Percentiles rank a stretch among this genome's conserved stretches.
Conservation (phyloP, 2,888 invertebrate genomes). For the Biston betularia region DNA sequence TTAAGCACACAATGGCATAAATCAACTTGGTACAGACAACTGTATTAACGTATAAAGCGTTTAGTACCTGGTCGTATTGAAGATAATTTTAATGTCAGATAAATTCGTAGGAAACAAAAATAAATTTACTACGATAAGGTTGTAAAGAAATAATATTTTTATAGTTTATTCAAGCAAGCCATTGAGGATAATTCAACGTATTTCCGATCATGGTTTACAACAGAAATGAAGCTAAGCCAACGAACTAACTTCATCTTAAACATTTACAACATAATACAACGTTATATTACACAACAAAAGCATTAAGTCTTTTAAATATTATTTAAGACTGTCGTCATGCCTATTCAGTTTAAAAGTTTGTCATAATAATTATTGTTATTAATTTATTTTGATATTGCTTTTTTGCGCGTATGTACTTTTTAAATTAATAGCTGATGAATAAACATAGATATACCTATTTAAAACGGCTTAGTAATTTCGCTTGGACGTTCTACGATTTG, state of each 20-base stretch:
- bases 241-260: slow-evolving; percentile 32
- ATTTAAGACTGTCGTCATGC: not conserved
- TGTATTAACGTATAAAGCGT: slow-evolving; percentile 28
- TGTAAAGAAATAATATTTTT: slow-evolving; percentile 3
- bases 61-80: slow-evolving; percentile 17
- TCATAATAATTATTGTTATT: slow-evolving; percentile 1
- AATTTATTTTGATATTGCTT: slow-evolving; percentile 1
- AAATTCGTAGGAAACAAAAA: not conserved
- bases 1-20: slow-evolving; percentile 60
- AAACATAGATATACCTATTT: slow-evolving; percentile 69
- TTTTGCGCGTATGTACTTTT: slow-evolving; percentile 53
- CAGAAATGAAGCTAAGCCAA: slow-evolving; percentile 44
- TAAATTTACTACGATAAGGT: slow-evolving; percentile 3
- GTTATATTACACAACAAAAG: slow-evolving; percentile 28
- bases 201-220: slow-evolving; percentile 35
- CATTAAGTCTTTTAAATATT: slow-evolving; percentile 9
- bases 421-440: slow-evolving; percentile 58
- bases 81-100: not conserved
- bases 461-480: slow-evolving; percentile 76
- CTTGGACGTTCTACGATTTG: slow-evolving; percentile 80
- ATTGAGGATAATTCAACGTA: slow-evolving; percentile 55
- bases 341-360: slow-evolving; percentile 12
- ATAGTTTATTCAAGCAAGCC: slow-evolving; percentile 18
- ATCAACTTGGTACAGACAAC: slow-evolving; percentile 56
- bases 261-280: too few relatives aligned